Base-by-base conservation (phyloP, 2,113 vertebrate species). In the Dicentrarchus labrax region DNA sequence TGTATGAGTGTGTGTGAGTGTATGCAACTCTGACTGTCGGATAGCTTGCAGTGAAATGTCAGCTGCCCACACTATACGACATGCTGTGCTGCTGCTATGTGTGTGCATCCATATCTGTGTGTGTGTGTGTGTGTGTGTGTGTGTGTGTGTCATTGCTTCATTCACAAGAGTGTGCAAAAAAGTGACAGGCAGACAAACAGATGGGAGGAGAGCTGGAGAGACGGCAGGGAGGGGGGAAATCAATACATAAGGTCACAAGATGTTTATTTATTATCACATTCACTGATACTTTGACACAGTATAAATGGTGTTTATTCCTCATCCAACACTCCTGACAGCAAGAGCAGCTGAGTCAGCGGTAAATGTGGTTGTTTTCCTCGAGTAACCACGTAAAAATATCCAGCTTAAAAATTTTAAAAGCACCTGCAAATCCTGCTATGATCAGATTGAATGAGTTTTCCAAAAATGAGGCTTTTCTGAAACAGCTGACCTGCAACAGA, bases 61-160 rank as follows among this genome's bases (percentile, higher is more conserved):
- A 92, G 86, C 83, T 84, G 76, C 91, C 80, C 80, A 84, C 84
- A 78, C 77, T n/a, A 21, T 78, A 69, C 21, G 11, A 53, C 76
- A 82, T 39, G 82, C 68, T 86, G 81, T 43, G 60, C 72, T 47
- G 38, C 54, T 62, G 60, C 50, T 53, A 6, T 78, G 38, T 45
- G 7, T 66, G 48, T 71, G 12, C 38, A 38, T 75, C 2, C 19
- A 3, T 39, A 7, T 68, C 6, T 43, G 72, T 61, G 54, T 68
- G 43, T 54, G 11, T 53, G 9, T 21, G 43, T 57, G 53, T 39
- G 64, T 56, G 56, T 57, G 45, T 72, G 21, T 78, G 76, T 48
- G 61, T 36, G 53, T 71, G 41, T 24, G 62, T 60, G 56, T 50
- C 21, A 6, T 19, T 0, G 8, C 62, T 79, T 86, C 79, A 82